Evolutionary conservation across 2,113 vertebrate genomes (phyloP).

Genomic region (Rhinoderma darwinii): DNA sequence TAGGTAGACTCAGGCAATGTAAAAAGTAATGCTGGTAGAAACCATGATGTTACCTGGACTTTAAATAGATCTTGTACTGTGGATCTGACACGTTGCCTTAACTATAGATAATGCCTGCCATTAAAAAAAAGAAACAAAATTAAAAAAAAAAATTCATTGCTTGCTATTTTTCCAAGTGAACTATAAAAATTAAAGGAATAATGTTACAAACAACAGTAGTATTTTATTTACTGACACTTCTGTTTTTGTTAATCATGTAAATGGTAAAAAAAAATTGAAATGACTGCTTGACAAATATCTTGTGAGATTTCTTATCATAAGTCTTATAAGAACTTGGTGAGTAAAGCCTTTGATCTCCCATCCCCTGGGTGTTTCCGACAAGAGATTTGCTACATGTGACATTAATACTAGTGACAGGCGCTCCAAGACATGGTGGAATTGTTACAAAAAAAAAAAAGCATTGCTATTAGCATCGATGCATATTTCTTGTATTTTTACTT

Average conservation of each 20-base stretch:
- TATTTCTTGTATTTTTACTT: not conserved
- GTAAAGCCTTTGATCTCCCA: conserved; percentile 18
- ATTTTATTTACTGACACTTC: not conserved
- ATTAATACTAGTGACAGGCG: conserved; percentile 45
- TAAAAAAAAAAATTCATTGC: too few relatives aligned
- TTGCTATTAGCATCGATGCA: conserved; percentile 20
- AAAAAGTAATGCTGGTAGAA: too few relatives aligned
- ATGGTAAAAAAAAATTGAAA: not conserved
- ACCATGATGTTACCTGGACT: too few relatives aligned
- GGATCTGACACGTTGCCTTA: too few relatives aligned
- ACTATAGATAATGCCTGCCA: too few relatives aligned
- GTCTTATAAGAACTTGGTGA: conserved; percentile 4
- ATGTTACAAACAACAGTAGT: not conserved
- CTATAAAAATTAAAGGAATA: not conserved
- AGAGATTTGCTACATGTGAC: conserved; percentile 34
- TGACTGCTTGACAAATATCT: not conserved
- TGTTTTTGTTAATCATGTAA: not conserved
- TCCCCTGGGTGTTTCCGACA: conserved; percentile 18
- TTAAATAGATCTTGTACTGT: too few relatives aligned
- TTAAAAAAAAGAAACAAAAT: too few relatives aligned
- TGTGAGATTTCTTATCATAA: conserved; percentile 1
- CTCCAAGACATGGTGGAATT: conserved; percentile 17
- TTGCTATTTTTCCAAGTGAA: not conserved
- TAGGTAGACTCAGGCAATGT: too few relatives aligned
- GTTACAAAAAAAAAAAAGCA: conserved; percentile 20